Base-by-base conservation (phyloP, 2,888 invertebrate genomes). In the Epinotia bilunana region DNA sequence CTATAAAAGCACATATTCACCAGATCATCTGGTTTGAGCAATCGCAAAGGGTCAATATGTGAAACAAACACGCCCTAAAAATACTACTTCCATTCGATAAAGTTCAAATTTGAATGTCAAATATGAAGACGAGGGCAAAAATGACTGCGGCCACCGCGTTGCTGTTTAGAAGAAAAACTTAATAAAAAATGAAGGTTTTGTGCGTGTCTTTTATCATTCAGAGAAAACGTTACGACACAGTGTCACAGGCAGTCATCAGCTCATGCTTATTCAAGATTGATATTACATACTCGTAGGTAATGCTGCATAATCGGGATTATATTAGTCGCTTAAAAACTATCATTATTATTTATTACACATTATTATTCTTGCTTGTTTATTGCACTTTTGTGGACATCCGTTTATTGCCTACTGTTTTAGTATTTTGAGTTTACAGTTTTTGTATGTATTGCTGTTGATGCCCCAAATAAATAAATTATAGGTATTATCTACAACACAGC, bases 181-280 rank as follows among this genome's bases (percentile, higher is more conserved):
- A 13, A 23, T 16, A 13, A 3, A 60, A 28, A 1, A 18, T 55
- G 18, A 23, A 13, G 1, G 16, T 61, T 33, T 23, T 7, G 4
- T 57, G 20, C 0, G 6, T 16, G 7, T n/a, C 7, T 61, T 61
- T 61, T 16, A 9, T n/a, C n/a, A 33, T 61, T n/a, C 5, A 61
- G 28, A 16, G n/a, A n/a, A 18, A 43, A 23, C 9, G 39, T 73
- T 73, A 62, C 68, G 18, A 57, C 68, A 73, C 62, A 20, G 58
- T 70, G 70, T 65, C 13, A 73, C 60, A 64, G 57, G 43, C 46
- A 46, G 64, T 49, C 46, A 57, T 72, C 65, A 0, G n/a, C 46
- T 13, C 53, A 53, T 20, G n/a, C 49, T 46, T 64, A 64, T 49
- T 46, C 23, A 39, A 28, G 60, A 63, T 49, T 18, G 23, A 23